Base-by-base conservation (phyloP, 2,113 vertebrate species). In the Centropus bengalensis region DNA sequence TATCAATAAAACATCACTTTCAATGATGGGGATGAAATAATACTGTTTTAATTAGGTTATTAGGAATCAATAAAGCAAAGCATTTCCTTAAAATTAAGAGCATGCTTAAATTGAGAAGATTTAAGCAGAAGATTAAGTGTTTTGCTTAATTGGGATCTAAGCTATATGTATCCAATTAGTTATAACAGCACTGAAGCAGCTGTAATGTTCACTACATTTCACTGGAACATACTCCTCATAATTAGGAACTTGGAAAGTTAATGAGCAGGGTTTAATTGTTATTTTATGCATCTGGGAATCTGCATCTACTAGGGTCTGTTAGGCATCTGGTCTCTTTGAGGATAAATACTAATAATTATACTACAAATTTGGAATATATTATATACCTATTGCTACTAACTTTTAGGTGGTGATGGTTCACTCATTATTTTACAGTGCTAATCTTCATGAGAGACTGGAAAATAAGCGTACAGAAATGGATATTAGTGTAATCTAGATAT, bases 241-340 rank as follows among this genome's bases (percentile, higher is more conserved):
- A 90, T 91, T 73, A 95, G 68, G 30, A 95, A 30, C 75, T 36
- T 64, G 59, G 68, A 94, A 94, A 93, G 60, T 88, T 89, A 93
- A 86, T 88, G 82, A 91, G 71, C 93, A 47, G 44, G 85, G 52
- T 80, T 94, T 74, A 93, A 94, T 85, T 88, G 51, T 78, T 76
- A 66, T 92, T 58, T 88, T 88, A 83, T 88, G 68, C 82, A 81
- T 91, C 52, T 78, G 68, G 80, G 88, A 83, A 89, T 60, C 27
- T 71, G 88, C 52, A 56, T 83, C 38, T 77, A 40, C 59, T 67
- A 49, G 14, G 24, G 9, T 88, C 49, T 77, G 49, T 67, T 82
- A 85, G 56, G 51, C 68, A 77, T n/a, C 42, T 69, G 67, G 18
- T 52, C 16, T 70, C 59, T 89, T 95, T 94, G 64, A 93, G 70